A percentile compares a stretch with the other conserved stretches of the same genome.
Evolutionary conservation across 2,113 vertebrate species (phyloP).

Genomic region (Suricata suricatta): DNA sequence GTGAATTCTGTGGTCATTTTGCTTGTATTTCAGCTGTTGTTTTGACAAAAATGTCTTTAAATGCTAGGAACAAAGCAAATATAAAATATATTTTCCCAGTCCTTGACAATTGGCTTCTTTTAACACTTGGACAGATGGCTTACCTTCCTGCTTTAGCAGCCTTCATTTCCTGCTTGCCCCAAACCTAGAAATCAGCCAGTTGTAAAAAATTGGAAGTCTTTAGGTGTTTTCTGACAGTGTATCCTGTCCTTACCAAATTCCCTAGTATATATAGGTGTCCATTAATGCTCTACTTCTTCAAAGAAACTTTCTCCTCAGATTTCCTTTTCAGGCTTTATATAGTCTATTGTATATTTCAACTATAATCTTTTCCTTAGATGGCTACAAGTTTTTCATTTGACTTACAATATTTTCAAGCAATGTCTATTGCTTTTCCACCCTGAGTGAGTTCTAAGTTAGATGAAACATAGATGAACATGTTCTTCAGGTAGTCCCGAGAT

Average conservation of each 20-base stretch:
- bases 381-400: background rate
- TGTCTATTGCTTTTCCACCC: background rate
- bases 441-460: background rate
- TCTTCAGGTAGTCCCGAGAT: background rate
- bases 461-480: background rate
- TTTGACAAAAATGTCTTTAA: background rate
- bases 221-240: background rate
- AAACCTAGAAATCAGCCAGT: background rate
- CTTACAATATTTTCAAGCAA: background rate
- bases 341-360: background rate
- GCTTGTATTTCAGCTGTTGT: background rate
- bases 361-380: background rate
- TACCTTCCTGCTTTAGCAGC: background rate
- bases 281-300: background rate
- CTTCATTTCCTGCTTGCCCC: background rate
- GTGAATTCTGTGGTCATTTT: background rate
- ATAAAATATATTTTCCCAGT: background rate
- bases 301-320: background rate
- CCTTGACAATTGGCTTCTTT: background rate
- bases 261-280: background rate
- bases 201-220: background rate
- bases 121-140: background rate
- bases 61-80: background rate
- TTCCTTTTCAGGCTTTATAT: background rate
- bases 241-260: background rate